phyloP scores from a whole-genome alignment of 2,113 vertebrate species.

The Chamaetylas fuelleborni region DNA sequence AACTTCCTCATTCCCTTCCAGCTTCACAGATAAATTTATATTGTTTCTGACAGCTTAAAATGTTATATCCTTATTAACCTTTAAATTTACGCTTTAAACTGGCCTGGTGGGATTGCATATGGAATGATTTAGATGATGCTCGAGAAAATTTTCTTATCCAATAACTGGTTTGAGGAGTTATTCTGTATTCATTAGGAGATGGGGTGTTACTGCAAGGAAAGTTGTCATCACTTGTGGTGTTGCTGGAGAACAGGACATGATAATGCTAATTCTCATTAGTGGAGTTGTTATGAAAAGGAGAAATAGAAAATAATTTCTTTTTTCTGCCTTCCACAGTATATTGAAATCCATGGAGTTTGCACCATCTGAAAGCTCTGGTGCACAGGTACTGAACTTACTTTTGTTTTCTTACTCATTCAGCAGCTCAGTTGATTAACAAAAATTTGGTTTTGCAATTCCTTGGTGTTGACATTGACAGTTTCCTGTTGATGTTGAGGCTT shows the following conservation, averaged over 20 bases:
- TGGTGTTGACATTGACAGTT: neutral
- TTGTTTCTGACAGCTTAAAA: slow-evolving; percentile 73
- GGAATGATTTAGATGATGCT: slow-evolving; percentile 75
- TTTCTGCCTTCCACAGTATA: slow-evolving; percentile 80
- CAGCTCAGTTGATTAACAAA: neutral
- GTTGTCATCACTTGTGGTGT: slow-evolving; percentile 49
- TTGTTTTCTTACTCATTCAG: neutral
- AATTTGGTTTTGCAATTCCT: neutral
- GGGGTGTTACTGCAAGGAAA: slow-evolving; percentile 56
- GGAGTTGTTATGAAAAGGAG: neutral
- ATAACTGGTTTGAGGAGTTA: slow-evolving; percentile 62
- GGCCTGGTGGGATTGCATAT: slow-evolving; percentile 75
- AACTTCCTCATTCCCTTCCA: slow-evolving; percentile 57
- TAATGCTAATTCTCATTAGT: slow-evolving; percentile 33
- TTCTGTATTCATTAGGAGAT: slow-evolving; percentile 68
- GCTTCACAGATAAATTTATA: slow-evolving; percentile 69
- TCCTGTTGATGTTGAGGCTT: neutral
- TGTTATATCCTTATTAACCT: slow-evolving; percentile 80
- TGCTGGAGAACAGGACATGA: slow-evolving; percentile 54
- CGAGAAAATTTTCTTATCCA: slow-evolving; percentile 68
- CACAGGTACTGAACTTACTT: slow-evolving; percentile 80
- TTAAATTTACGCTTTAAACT: slow-evolving; percentile 76
- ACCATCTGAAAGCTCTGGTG: slow-evolving; percentile 82
- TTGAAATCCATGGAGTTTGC: slow-evolving; percentile 98
- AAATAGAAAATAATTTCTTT: slow-evolving; percentile 42